phyloP scores from a whole-genome alignment of 1,140 invertebrate genomes.

The Cydia amplana region DNA sequence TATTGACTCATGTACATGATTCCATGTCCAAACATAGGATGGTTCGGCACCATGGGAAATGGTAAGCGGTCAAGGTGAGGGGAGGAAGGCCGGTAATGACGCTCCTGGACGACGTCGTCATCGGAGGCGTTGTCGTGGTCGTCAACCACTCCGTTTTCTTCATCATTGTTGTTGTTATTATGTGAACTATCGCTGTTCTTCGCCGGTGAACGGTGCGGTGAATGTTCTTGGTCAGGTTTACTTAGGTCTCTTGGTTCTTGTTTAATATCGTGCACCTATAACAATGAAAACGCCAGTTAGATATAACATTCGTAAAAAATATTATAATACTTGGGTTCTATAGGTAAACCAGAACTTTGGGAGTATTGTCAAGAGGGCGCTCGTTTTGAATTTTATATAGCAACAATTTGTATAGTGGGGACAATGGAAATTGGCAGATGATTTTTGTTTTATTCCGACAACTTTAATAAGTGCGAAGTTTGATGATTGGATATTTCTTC shows the following conservation, averaged over 20 bases:
- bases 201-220: conserved; percentile 71
- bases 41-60: conserved; percentile 89
- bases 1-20: conserved; percentile 96
- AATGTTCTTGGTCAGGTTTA: conserved; percentile 69
- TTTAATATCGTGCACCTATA: conserved; percentile 77
- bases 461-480: too few relatives aligned
- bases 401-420: too few relatives aligned
- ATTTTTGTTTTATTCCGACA: too few relatives aligned
- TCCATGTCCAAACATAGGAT: conserved; percentile 89
- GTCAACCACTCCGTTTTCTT: conserved; percentile 68
- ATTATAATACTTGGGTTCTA: neutral
- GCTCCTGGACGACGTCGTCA: conserved; percentile 68
- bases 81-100: conserved; percentile 67
- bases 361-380: too few relatives aligned
- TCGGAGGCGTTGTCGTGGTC: conserved; percentile 73
- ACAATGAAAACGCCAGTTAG: conserved; percentile 41
- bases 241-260: conserved; percentile 80
- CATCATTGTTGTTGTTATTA: conserved; percentile 78
- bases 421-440: too few relatives aligned
- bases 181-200: conserved; percentile 78
- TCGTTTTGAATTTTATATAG: too few relatives aligned
- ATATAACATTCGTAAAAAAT: neutral
- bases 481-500: too few relatives aligned
- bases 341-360: too few relatives aligned
- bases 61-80: conserved; percentile 77